phyloP scores from a whole-genome alignment of 2,888 invertebrate species.

The Blomia tropicalis region DNA sequence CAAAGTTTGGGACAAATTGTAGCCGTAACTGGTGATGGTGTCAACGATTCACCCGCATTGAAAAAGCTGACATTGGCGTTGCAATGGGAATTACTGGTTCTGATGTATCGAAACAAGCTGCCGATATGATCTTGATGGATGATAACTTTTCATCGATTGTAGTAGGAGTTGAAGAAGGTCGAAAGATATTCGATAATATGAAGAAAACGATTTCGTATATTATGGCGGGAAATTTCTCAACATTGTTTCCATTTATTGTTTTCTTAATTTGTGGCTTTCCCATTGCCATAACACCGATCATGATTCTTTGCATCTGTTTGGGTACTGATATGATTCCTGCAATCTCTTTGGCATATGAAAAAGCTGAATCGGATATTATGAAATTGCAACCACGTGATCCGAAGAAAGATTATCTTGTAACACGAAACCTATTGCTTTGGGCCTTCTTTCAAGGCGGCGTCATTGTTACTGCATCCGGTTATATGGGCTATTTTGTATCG shows the following conservation, averaged over 20 bases:
- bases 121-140: constrained; percentile 40
- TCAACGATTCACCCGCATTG: constrained; percentile 33
- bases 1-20: constrained; percentile 32
- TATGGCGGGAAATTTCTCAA: constrained; percentile 37
- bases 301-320: constrained; percentile 37
- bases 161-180: constrained; percentile 39
- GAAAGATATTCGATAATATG: constrained; percentile 26
- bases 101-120: constrained; percentile 37
- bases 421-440: constrained; percentile 53
- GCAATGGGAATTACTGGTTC: constrained; percentile 31
- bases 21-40: constrained; percentile 33
- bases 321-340: constrained; percentile 39
- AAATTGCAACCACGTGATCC: constrained; percentile 43
- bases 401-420: constrained; percentile 40
- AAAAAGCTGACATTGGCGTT: constrained; percentile 32
- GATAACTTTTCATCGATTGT: constrained; percentile 41
- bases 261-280: constrained; percentile 36
- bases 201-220: constrained; percentile 36
- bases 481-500: constrained; percentile 91
- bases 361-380: constrained; percentile 39
- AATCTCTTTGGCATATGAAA: constrained; percentile 37
- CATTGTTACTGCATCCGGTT: constrained; percentile 44
- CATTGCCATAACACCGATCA: constrained; percentile 36
- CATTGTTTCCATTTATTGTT: constrained; percentile 37
- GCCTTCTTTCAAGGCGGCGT: constrained; percentile 76